These are phyloP conservation scores for Pollenia angustigena DNA, from an alignment of 2,888 invertebrate genomes.

Conservation along the genomic window DNA sequence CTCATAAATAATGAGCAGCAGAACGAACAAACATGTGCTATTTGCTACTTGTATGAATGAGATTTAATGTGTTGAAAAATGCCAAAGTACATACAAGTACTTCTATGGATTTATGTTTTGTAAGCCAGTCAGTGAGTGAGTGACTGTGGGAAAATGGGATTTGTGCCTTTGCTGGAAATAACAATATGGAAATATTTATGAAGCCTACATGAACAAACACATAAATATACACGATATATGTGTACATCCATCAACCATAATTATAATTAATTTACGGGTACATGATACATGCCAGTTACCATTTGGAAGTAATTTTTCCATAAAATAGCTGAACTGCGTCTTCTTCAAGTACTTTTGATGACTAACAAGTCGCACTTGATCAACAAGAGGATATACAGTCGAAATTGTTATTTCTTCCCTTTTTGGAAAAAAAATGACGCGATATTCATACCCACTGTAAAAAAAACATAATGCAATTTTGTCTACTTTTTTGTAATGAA, in stretches of 20 bases:
- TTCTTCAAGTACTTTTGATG: no score
- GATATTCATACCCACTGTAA: no score
- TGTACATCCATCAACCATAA: slow-evolving; percentile 24
- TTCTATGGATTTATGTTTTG: neutral
- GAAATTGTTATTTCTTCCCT: no score
- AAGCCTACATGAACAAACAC: neutral
- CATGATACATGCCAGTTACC: neutral
- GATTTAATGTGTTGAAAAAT: slow-evolving; percentile 47
- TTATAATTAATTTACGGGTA: slow-evolving; percentile 13
- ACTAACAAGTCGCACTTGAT: no score
- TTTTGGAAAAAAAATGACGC: no score
- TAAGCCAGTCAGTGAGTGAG: neutral
- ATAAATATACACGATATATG: neutral
- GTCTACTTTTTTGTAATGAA: no score
- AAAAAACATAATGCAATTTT: no score
- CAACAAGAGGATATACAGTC: no score
- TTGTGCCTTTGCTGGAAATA: slow-evolving; percentile 44
- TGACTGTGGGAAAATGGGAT: slow-evolving; percentile 42
- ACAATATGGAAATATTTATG: slow-evolving; percentile 50
- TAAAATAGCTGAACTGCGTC: no score
- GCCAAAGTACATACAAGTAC: neutral
- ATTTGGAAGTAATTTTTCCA: no score
- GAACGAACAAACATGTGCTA: slow-evolving; percentile 27
- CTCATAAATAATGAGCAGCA: slow-evolving; percentile 40
- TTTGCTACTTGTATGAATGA: slow-evolving; percentile 21